Evolutionary conservation across 1,140 invertebrate genomes (phyloP).

Genomic region (Gryon sp.): DNA sequence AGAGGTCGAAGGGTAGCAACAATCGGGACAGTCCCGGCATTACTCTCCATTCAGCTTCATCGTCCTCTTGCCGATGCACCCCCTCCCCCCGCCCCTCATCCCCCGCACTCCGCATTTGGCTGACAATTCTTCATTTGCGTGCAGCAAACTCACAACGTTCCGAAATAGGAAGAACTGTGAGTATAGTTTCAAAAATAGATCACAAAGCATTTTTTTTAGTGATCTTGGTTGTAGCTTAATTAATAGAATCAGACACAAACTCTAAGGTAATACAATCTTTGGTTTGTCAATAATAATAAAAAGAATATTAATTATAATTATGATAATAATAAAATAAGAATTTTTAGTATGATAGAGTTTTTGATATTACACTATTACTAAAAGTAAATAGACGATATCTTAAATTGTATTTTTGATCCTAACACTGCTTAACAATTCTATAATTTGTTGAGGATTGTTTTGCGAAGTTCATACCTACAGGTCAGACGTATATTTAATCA

Average conservation of each 20-base stretch:
- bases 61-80: conserved; percentile 51
- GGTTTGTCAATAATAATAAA: too few species aligned
- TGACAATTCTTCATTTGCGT: conserved; percentile 80
- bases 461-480: conserved; percentile 11
- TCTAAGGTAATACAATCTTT: too few species aligned
- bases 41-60: conserved; percentile 78
- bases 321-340: too few species aligned
- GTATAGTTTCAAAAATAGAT: conserved; percentile 59
- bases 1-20: conserved; percentile 73
- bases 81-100: conserved; percentile 15
- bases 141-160: conserved; percentile 72
- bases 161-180: conserved; percentile 69
- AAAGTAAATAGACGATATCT: too few species aligned
- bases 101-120: conserved; percentile 70
- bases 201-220: conserved; percentile 21
- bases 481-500: conserved; percentile 66
- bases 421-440: too few species aligned
- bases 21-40: conserved; percentile 78
- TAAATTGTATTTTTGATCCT: too few species aligned
- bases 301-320: too few species aligned
- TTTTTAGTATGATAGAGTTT: too few species aligned
- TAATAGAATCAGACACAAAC: conserved; percentile 1
- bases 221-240: conserved; percentile 24
- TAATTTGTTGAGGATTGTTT: conserved; percentile 32
- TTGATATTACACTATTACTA: too few species aligned